Base-by-base conservation (phyloP, 2,888 invertebrate species). In the Galeruca laticollis region DNA sequence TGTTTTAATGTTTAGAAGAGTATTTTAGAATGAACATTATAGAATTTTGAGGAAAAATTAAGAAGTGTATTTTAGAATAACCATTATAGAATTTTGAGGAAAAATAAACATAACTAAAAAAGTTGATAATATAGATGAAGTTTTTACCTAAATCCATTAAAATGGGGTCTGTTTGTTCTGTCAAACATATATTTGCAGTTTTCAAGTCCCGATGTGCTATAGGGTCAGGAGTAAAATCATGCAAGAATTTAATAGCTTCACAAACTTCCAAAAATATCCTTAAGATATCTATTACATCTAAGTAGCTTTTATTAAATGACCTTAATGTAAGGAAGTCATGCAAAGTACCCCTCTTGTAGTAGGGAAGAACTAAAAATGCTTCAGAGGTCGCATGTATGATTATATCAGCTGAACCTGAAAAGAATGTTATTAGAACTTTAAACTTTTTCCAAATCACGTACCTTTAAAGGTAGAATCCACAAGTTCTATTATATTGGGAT, bases 131-230 rank as follows among this genome's bases (percentile, higher is more conserved):
- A n/a, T n/a, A n/a, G n/a, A n/a, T n/a, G n/a, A n/a, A n/a, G 15
- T 33, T 21, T 11, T 64, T 84, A 86, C 93, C 94, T 77, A 96
- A 88, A 85, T 96, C 96, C 89, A 95, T 95, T 72, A 96, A 88
- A 62, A 95, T 87, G 0, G 95, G 92, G 61, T 88, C 89, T 81
- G 89, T 88, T 63, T 91, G 90, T 79, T 93, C 91, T 20, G 89
- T 89, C 31, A 95, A 84, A 78, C 96, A 90, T 74, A 96, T 89
- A 85, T 96, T 96, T 15, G 92, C 93, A 63, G 95, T 94, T 86
- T 96, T 96, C 47, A 96, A 83, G 85, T 96, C 96, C 79, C 96
- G 89, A 82, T 95, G 95, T 47, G 94, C 94, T 76, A 94, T 86
- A 20, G 94, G 90, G 69, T 91, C 88, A 0, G 94, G 94, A 79